Conservation (phyloP, 1,140 invertebrate species). For the Hyles vespertilio region DNA sequence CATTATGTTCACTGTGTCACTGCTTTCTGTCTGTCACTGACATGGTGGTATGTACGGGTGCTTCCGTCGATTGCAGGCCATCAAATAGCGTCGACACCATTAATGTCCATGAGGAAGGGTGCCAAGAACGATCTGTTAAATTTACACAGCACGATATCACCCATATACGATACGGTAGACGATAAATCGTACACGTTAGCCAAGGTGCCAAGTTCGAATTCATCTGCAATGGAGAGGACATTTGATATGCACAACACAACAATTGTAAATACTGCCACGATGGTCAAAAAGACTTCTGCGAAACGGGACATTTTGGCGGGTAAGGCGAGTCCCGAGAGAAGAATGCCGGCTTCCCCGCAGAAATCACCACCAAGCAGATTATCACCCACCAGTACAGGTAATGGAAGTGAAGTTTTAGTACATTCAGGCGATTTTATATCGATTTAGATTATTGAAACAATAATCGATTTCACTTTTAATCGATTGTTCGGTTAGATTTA, state of each 20-base stretch:
- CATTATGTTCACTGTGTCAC: no score
- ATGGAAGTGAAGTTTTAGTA: background rate
- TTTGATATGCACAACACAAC: conserved; percentile 51
- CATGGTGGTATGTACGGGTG: background rate
- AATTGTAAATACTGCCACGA: conserved; percentile 52
- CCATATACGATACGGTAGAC: conserved; percentile 54
- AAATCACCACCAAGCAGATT: conserved; percentile 24
- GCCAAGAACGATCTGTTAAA: conserved; percentile 46
- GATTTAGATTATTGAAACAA: background rate
- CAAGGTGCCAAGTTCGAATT: conserved; percentile 25
- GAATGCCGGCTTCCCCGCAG: conserved; percentile 28
- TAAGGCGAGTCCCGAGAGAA: conserved; percentile 49
- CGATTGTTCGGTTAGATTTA: no score
- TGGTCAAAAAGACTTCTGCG: conserved; percentile 41
- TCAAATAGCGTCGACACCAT: conserved; percentile 57
- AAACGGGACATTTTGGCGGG: conserved; percentile 55
- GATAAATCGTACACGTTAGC: conserved; percentile 52
- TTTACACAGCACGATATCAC: conserved; percentile 58
- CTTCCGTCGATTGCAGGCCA: conserved; percentile 29
- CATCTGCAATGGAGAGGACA: conserved; percentile 39
- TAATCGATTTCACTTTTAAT: background rate
- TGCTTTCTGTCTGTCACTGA: no score
- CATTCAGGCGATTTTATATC: background rate
- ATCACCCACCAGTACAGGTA: conserved; percentile 37
- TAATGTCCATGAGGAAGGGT: conserved; percentile 35